Evolutionary conservation across 2,888 invertebrate species (phyloP).

Genomic region (Monoplex corrugatus): DNA sequence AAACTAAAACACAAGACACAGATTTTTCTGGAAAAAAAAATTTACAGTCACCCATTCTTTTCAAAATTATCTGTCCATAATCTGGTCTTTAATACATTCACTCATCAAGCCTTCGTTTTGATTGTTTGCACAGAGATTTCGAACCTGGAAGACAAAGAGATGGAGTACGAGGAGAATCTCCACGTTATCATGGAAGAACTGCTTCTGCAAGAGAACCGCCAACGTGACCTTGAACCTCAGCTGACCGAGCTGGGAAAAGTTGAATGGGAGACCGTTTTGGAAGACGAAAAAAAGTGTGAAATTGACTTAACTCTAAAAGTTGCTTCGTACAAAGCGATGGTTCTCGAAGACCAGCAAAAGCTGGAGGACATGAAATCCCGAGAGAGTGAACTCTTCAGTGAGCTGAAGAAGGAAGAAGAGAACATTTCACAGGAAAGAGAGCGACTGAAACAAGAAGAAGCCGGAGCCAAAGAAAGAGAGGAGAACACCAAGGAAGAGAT

Average conservation of each 20-base stretch:
- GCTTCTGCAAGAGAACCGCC: slow-evolving; percentile 61
- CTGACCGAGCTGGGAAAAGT: slow-evolving; percentile 71
- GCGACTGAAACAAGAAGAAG: background rate
- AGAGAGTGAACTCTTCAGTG: slow-evolving; percentile 43
- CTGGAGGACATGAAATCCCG: slow-evolving; percentile 40
- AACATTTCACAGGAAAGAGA: slow-evolving; percentile 49
- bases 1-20: too few species aligned
- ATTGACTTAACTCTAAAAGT: slow-evolving; percentile 90
- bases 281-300: slow-evolving; percentile 89
- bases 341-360: slow-evolving; percentile 58
- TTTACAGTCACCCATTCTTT: too few species aligned
- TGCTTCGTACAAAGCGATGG: slow-evolving; percentile 58
- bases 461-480: background rate
- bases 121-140: slow-evolving; percentile 62
- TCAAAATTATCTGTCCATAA: too few species aligned
- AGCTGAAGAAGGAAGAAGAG: slow-evolving; percentile 41
- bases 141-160: slow-evolving; percentile 83
- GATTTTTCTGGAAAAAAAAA: too few species aligned
- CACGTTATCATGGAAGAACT: slow-evolving; percentile 65
- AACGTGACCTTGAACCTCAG: slow-evolving; percentile 65
- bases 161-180: slow-evolving; percentile 85
- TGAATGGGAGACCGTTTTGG: slow-evolving; percentile 74
- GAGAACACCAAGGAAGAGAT: slow-evolving; percentile 45
- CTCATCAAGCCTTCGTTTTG: background rate
- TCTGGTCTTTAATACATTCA: too few species aligned